phyloP scores from a whole-genome alignment of 2,113 vertebrate species.

The Alligator sinensis region DNA sequence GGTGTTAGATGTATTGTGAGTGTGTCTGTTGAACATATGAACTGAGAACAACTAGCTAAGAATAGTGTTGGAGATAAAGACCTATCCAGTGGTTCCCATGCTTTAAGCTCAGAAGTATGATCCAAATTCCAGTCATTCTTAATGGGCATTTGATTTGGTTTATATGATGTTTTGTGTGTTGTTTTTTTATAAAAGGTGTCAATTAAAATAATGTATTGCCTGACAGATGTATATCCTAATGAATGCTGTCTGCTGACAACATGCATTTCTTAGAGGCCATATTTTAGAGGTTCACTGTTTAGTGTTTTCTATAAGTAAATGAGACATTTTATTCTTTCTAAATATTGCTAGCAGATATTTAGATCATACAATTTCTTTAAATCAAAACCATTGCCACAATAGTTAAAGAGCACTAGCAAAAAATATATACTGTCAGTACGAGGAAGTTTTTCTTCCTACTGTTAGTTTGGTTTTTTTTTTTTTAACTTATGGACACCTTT shows the following conservation, averaged over 20 bases:
- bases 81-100: background rate
- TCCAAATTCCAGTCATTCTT: conserved; percentile 2
- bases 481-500: background rate
- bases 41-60: background rate
- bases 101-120: background rate
- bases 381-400: background rate
- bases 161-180: background rate
- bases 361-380: background rate
- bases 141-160: background rate
- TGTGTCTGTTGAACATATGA: background rate
- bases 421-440: background rate
- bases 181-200: conserved; percentile 25
- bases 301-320: background rate
- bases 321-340: background rate
- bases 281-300: conserved; percentile 11
- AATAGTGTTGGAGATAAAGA: background rate
- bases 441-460: background rate
- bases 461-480: background rate
- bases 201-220: conserved; percentile 40
- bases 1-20: background rate
- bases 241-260: background rate
- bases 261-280: background rate
- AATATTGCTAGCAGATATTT: background rate
- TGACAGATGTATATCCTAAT: background rate
- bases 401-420: background rate